These are phyloP conservation scores for Alosa sapidissima DNA, from an alignment of 2,797 vertebrate genomes.

Conservation along the genomic window DNA sequence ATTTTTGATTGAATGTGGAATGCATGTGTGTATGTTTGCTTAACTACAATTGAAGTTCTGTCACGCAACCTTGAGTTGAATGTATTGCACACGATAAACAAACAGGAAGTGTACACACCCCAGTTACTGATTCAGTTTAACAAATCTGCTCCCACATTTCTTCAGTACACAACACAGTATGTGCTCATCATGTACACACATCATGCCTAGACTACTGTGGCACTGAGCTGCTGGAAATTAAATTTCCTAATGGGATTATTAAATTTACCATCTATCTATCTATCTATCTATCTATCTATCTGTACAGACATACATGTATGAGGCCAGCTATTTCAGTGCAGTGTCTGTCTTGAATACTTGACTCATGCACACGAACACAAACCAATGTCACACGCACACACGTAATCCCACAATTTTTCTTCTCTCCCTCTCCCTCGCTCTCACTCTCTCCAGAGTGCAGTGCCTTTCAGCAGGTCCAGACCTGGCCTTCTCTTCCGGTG, in stretches of 20 bases:
- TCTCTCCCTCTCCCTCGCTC: constrained; percentile 25
- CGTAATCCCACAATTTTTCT: constrained; percentile 33
- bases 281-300: background rate
- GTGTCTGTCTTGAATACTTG: background rate
- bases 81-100: background rate
- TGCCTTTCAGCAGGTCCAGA: constrained; percentile 76
- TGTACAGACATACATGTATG: background rate
- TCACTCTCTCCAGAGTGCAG: constrained; percentile 44
- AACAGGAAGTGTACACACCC: background rate
- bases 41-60: too few relatives aligned
- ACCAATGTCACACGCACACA: constrained; percentile 23
- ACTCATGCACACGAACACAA: constrained; percentile 4
- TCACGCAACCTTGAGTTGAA: background rate
- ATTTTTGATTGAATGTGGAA: too few relatives aligned
- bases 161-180: background rate
- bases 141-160: background rate
- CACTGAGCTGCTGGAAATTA: background rate
- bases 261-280: too few relatives aligned
- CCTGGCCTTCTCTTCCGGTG: constrained; percentile 77
- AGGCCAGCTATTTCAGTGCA: background rate
- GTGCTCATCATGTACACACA: background rate
- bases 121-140: background rate
- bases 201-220: background rate
- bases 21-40: too few relatives aligned
- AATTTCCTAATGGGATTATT: too few relatives aligned